Evolutionary conservation across 2,797 vertebrate species (phyloP), one percentile per base, ranked within the genome.

Genomic region (Urophycis tenuis): DNA sequence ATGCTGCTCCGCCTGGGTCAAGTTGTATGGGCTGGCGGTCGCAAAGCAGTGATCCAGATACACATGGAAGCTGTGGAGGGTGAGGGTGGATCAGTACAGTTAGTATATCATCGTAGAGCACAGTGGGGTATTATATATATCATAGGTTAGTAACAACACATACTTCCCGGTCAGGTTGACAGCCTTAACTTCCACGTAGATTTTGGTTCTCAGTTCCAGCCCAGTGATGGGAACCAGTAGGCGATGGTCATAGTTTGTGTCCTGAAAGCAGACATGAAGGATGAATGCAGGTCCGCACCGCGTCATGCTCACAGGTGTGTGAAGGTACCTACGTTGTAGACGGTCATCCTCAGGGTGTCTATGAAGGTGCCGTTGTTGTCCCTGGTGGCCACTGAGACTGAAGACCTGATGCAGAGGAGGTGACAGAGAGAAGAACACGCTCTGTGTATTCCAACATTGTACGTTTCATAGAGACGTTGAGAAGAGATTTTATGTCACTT

Each of bases 341-440:
- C 87, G 31, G 49, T 82, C 90, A 95, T 93, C 76, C 85, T 86
- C n/a, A 94, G 85, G 0, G 91, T 88, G 45, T 94, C 84, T 64
- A 94, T 90, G 79, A 95, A 95, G 35, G 91, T 91, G n/a, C 94
- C 93, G 71, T 94, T 95, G 74, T 91, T 94, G 32, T 89, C 88
- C 2, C 82, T 93, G 29, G 89, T 92, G 1, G 93, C 93, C 76
- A 94, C 92, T 0, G 93, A 92, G 11, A 94, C 91, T 35, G 93
- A 94, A 15, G 93, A 94, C 71, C 93, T 94, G 75, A 60, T 41
- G 25, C 11, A 32, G 19, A n/a, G 72, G 71, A 76, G 3, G 14
- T 74, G 60, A 67, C 17, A 0, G 74, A 39, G 34, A 72, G 25
- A 67, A 14, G 12, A 67, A 29, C 60, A 29, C 53, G 12, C 22